Base-by-base conservation (phyloP, 2,888 invertebrate species). In the Cryptocephalus primarius region DNA sequence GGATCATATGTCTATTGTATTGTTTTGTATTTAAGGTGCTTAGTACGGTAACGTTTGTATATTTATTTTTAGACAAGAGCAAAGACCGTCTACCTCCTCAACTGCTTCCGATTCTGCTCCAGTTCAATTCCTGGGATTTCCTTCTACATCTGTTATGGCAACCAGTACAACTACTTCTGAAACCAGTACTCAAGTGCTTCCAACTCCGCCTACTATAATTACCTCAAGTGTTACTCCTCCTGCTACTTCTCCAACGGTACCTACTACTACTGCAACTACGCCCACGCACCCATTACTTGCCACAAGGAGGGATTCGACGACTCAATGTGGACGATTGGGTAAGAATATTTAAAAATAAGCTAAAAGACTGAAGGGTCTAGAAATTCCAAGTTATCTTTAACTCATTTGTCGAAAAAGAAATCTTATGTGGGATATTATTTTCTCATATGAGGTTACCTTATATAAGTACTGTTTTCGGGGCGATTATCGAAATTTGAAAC, bases 191-290 rank as follows among this genome's bases (percentile, higher is more conserved):
- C 79, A 80, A 66, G 73, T 74, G 1, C 72, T 80, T 12, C 80
- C 76, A 32, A 33, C 46, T 33, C 80, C 82, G 9, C 88, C 89
- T 4, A 88, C 87, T 13, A 89, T 88, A 49, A 82, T 88, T 43
- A 88, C 80, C 60, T 88, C 87, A 39, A 85, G 85, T 48, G 88
- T 88, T 13, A 88, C 88, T 33, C 88, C 88, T 11, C 88, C 88
- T 39, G 80, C 87, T 8, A 83, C 87, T 1, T 88, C 88, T 34
- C 42, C 42, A 4, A 82, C 85, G 1, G 75, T 76, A 9, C 75
- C 78, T 1, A 62, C 66, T 32, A 66, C 68, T 10, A 64, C 70
- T 2, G 70, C 69, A 33, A 72, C 71, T 12, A 72, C 75, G 6
- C 73, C 75, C 1, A 70, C 71, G 6, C 75, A 75, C 61, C 76